Conservation (phyloP, 1,140 invertebrate species). For the Listronotus bonariensis region DNA sequence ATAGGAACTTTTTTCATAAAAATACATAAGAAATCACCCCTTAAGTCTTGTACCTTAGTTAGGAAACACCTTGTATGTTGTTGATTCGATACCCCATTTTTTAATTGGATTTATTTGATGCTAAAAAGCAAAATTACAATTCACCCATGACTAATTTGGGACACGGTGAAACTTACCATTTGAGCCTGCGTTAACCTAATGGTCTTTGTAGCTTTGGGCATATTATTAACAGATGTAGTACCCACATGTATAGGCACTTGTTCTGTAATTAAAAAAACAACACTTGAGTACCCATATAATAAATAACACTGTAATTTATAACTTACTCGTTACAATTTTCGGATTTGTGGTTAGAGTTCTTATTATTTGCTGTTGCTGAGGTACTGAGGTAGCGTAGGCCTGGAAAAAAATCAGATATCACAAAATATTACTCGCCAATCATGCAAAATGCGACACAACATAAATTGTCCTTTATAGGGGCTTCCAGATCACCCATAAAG, state of each 20-base stretch:
- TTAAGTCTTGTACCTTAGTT: too few relatives aligned
- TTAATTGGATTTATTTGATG: too few relatives aligned
- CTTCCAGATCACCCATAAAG: too few relatives aligned
- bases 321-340: constrained; percentile 57
- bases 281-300: neutral
- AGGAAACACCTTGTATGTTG: too few relatives aligned
- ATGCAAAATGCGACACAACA: too few relatives aligned
- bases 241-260: constrained; percentile 60
- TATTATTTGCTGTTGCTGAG: constrained; percentile 55
- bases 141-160: too few relatives aligned
- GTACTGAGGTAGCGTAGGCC: constrained; percentile 50
- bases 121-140: too few relatives aligned
- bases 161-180: constrained; percentile 56
- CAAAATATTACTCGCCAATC: too few relatives aligned
- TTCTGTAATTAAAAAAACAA: constrained; percentile 48
- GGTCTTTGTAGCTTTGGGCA: constrained; percentile 64
- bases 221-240: constrained; percentile 37
- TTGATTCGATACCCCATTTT: too few relatives aligned
- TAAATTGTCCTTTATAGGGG: too few relatives aligned
- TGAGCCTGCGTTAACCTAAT: constrained; percentile 63
- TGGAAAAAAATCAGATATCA: constrained; percentile 40
- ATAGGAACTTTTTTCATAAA: too few relatives aligned
- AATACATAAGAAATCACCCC: too few relatives aligned
- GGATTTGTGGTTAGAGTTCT: constrained; percentile 58
- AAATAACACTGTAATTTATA: neutral